Percentiles rank a stretch among this genome's conserved stretches.
phyloP scores from a whole-genome alignment of 2,888 invertebrate genomes.

The Chydorus sphaericus region DNA sequence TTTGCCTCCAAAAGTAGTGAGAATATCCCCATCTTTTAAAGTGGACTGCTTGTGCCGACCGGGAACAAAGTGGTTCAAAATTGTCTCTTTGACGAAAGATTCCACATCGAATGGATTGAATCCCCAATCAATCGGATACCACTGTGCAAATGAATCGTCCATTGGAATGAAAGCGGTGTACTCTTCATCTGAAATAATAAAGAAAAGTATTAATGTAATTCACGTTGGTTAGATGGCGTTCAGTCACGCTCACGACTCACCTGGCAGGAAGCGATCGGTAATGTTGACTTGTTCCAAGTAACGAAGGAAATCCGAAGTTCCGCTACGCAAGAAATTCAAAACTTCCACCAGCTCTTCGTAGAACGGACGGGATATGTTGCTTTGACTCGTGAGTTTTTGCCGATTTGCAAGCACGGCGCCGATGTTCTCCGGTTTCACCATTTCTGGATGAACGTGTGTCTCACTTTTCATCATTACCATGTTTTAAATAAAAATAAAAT shows the following conservation, averaged over 20 bases:
- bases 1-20: conserved; percentile 42
- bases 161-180: conserved; percentile 48
- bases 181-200: conserved; percentile 32
- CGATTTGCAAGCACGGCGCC: neutral
- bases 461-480: too few relatives aligned
- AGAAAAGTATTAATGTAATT: neutral
- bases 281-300: conserved; percentile 45
- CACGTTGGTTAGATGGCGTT: neutral
- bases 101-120: conserved; percentile 51
- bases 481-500: too few relatives aligned
- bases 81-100: conserved; percentile 44
- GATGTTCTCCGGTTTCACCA: neutral
- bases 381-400: neutral
- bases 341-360: conserved; percentile 37
- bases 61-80: conserved; percentile 44
- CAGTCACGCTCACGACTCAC: conserved; percentile 18
- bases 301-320: conserved; percentile 46
- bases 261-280: conserved; percentile 38
- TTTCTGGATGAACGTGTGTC: too few relatives aligned
- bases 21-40: conserved; percentile 38
- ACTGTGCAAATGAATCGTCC: conserved; percentile 47
- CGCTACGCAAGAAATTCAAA: conserved; percentile 43
- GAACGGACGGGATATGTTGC: conserved; percentile 22
- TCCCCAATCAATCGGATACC: conserved; percentile 54
- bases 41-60: conserved; percentile 40